These are phyloP conservation scores for Pentalonia nigronervosa DNA, from an alignment of 1,140 invertebrate species.

Conservation along the genomic window DNA sequence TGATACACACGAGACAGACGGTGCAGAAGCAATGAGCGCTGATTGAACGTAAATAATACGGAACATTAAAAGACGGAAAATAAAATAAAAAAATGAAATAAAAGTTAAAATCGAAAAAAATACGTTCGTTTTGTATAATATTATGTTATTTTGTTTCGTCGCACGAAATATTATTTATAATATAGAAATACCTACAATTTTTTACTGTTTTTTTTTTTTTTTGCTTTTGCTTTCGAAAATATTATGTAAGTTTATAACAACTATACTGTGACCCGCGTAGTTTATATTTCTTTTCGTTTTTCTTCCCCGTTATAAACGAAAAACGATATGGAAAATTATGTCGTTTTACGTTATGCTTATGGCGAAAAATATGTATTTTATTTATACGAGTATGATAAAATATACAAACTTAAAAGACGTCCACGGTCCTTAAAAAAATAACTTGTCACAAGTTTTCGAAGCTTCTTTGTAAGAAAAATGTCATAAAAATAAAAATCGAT, in stretches of 20 bases:
- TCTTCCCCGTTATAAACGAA: background rate
- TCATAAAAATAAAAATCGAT: background rate
- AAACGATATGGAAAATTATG: background rate
- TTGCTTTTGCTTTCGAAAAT: no score
- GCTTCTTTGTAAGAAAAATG: background rate
- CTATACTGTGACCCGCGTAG: background rate
- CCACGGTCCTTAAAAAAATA: background rate
- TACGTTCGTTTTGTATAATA: background rate
- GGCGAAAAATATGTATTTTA: background rate
- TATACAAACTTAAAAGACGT: background rate
- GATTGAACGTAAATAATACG: slow-evolving; percentile 56
- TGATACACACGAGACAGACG: slow-evolving; percentile 20
- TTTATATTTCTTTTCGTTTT: background rate
- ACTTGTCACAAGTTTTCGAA: background rate
- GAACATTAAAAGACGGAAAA: slow-evolving; percentile 36
- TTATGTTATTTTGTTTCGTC: background rate
- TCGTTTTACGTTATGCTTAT: background rate
- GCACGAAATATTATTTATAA: no score
- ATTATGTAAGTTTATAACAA: background rate
- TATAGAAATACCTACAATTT: background rate
- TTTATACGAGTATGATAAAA: background rate
- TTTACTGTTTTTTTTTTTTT: background rate
- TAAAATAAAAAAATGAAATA: slow-evolving; percentile 47
- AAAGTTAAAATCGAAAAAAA: slow-evolving; percentile 19
- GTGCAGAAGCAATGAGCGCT: slow-evolving; percentile 5